These are phyloP conservation scores for Hyperopisus bebe DNA, from an alignment of 2,113 vertebrate species.

Conservation along the genomic window DNA sequence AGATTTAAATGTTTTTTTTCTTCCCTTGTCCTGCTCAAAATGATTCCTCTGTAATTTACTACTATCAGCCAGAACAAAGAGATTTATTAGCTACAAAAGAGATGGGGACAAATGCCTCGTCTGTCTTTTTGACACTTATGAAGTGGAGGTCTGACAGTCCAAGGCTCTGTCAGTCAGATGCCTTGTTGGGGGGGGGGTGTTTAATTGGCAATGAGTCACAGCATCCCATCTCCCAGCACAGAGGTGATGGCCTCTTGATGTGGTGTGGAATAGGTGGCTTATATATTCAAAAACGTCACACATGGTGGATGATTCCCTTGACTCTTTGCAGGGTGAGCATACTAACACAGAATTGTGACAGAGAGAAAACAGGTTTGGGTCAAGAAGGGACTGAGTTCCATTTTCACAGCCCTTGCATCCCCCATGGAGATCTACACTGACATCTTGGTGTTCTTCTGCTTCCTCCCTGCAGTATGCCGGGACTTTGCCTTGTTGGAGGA, in stretches of 20 bases:
- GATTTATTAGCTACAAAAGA: neutral
- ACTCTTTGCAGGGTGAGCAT: neutral
- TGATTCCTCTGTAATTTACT: neutral
- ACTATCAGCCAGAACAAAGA: neutral
- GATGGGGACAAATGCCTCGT: neutral
- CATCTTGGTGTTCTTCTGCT: neutral
- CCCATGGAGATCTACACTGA: no score
- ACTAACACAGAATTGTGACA: neutral
- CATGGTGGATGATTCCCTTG: neutral
- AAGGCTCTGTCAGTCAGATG: neutral
- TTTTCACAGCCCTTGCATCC: neutral
- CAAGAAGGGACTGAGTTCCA: neutral
- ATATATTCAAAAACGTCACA: neutral
- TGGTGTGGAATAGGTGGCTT: neutral
- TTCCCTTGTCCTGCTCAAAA: neutral
- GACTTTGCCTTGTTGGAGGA: conserved; percentile 94
- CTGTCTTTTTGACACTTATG: neutral
- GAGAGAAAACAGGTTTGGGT: neutral
- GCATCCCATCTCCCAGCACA: neutral
- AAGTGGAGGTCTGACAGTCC: neutral
- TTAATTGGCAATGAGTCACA: neutral
- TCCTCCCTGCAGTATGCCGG: conserved; percentile 68
- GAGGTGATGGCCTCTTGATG: neutral
- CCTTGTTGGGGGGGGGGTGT: neutral
- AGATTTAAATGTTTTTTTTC: neutral